Conservation (phyloP, 2,888 invertebrate species). For the Nephrotoma appendiculata region DNA sequence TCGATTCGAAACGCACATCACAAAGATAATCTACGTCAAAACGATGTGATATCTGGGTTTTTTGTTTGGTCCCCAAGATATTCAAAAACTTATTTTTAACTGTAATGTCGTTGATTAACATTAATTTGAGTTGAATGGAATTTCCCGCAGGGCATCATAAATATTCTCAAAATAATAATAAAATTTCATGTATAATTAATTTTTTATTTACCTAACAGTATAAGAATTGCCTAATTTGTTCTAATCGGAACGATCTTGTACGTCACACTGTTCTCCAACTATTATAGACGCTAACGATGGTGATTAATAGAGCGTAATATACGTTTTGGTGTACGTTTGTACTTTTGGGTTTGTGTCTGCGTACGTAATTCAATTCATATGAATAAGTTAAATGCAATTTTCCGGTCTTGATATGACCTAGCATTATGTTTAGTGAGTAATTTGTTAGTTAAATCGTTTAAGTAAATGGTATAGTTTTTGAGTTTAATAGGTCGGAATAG, state of each 20-base stretch:
- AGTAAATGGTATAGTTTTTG: too few relatives aligned
- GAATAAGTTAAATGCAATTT: not conserved
- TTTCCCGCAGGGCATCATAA: not conserved
- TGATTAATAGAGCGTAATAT: not conserved
- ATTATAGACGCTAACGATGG: not conserved
- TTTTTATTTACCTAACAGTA: not conserved
- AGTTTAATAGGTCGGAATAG: too few relatives aligned
- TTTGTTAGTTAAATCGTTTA: not conserved
- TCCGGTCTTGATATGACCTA: not conserved
- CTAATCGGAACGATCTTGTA: not conserved
- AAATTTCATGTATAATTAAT: too few relatives aligned
- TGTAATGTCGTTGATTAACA: not conserved
- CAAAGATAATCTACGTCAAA: not conserved
- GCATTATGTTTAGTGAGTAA: not conserved
- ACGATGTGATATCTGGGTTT: not conserved
- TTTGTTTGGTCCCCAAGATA: not conserved
- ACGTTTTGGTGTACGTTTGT: not conserved
- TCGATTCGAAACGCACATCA: not conserved
- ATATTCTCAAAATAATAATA: not conserved
- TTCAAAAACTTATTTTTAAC: not conserved
- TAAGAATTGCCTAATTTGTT: not conserved
- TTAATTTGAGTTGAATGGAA: not conserved
- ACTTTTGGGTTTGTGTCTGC: too few relatives aligned
- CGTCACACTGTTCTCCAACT: not conserved
- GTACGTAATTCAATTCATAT: not conserved